phyloP scores from a whole-genome alignment of 2,113 vertebrate genomes.

The Ginglymostoma cirratum region DNA sequence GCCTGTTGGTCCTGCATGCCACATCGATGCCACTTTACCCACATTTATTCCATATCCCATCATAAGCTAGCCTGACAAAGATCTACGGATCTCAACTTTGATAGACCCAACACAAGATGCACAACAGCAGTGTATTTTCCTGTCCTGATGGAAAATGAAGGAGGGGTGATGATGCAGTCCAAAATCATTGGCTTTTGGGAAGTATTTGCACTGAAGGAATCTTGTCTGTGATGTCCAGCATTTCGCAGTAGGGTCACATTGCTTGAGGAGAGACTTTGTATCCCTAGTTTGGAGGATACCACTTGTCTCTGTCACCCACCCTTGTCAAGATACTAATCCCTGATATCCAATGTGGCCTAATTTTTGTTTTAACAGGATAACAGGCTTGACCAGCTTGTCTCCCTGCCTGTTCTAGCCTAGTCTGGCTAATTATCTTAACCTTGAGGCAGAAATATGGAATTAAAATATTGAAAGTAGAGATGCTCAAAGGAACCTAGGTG shows the following conservation, averaged over 20 bases:
- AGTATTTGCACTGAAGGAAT: not conserved
- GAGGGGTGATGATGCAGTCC: not conserved
- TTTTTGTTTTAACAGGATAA: not conserved
- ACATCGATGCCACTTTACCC: not conserved
- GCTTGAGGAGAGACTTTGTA: not conserved
- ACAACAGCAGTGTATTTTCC: not conserved
- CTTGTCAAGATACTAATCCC: not conserved
- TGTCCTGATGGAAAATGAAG: not conserved
- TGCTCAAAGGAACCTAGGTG: too few relatives aligned
- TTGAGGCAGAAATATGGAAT: not conserved
- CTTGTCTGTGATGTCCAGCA: not conserved
- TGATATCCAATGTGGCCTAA: not conserved
- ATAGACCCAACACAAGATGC: too few relatives aligned
- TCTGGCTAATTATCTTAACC: not conserved
- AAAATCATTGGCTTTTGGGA: not conserved
- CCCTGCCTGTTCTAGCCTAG: not conserved
- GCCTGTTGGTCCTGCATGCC: too few relatives aligned
- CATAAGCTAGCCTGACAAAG: not conserved
- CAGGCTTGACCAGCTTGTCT: not conserved
- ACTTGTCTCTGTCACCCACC: not conserved
- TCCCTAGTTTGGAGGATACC: not conserved
- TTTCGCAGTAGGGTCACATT: not conserved
- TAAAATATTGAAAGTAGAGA: not conserved
- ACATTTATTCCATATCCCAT: not conserved
- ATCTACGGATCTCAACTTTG: not conserved